These are phyloP conservation scores for Reinhardtius hippoglossoides DNA, from an alignment of 2,113 vertebrate species.

Conservation along the genomic window DNA sequence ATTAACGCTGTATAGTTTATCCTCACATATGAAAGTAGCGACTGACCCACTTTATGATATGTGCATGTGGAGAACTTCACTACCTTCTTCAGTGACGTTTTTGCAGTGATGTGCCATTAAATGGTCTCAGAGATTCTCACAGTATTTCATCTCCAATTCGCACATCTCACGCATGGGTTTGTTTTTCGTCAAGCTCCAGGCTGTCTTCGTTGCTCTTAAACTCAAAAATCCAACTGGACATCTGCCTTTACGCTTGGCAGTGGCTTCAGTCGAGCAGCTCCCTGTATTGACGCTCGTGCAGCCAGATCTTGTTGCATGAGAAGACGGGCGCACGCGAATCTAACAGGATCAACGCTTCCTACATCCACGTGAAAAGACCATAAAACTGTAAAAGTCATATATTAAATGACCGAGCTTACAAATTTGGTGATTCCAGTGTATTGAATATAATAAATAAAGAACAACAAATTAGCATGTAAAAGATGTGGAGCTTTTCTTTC, in stretches of 20 bases:
- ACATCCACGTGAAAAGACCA: background rate
- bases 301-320: background rate
- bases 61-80: background rate
- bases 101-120: background rate
- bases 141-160: background rate
- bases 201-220: background rate
- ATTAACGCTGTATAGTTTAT: too few species aligned
- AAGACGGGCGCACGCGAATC: background rate
- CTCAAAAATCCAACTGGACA: background rate
- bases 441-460: background rate
- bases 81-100: background rate
- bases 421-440: background rate
- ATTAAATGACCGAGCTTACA: background rate
- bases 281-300: background rate
- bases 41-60: too few species aligned
- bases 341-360: background rate
- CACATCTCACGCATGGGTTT: background rate
- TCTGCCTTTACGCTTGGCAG: background rate
- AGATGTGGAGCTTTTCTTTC: background rate
- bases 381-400: background rate
- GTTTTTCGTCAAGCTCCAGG: background rate
- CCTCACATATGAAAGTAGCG: too few species aligned
- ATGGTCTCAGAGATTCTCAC: background rate
- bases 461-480: background rate
- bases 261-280: background rate